Evolutionary conservation across 2,888 invertebrate genomes (phyloP), one percentile per base, ranked within the genome.

Genomic region (Meteorus cinctellus): DNA sequence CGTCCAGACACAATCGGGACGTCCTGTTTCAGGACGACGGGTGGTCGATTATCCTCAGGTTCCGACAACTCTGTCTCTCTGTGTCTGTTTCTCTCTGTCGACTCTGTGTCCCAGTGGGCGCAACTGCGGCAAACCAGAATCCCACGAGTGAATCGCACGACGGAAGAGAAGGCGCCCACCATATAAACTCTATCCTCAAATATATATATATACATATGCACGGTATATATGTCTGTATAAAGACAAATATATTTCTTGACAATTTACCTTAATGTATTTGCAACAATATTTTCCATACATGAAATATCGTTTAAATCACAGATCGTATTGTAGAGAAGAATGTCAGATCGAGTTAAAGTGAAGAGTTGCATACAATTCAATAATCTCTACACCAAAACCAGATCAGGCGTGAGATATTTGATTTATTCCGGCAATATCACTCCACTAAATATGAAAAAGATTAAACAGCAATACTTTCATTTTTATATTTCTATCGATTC

Each of bases 1-100:
- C 65, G 69, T 72, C 76, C 72, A 72, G 76, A 76, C 76, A 69
- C 72, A 76, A 76, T 76, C 76, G 69, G 69, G 55, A 76, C 76
- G 63, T 76, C 72, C 76, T 76, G 72, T 72, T 76, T 69, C 68
- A 65, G 67, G 66, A 76, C 76, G 69, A 76, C 76, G 72, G 76
- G 69, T 51, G 76, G 76, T 72, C 76, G 69, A 72, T 76, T 76
- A 76, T 69, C 72, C 63, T 72, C 76, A 76, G 65, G 63, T 69
- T 76, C 72, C 55, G 66, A 29, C 48, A 19, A 19, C 10, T 55
- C 55, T 55, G n/a, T 55, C 19, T 55, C n/a, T 8, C 55, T 55
- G n/a, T 55, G 4, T 19, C 55, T 55, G 19, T 55, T 19, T 19
- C 55, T 55, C 19, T 55, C 55, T 55, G 41, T 55, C 19, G n/a